Percentiles rank a stretch among this genome's conserved stretches.
These are phyloP conservation scores for Lepus americanus DNA, from an alignment of 2,113 vertebrate species.

Conservation along the genomic window DNA sequence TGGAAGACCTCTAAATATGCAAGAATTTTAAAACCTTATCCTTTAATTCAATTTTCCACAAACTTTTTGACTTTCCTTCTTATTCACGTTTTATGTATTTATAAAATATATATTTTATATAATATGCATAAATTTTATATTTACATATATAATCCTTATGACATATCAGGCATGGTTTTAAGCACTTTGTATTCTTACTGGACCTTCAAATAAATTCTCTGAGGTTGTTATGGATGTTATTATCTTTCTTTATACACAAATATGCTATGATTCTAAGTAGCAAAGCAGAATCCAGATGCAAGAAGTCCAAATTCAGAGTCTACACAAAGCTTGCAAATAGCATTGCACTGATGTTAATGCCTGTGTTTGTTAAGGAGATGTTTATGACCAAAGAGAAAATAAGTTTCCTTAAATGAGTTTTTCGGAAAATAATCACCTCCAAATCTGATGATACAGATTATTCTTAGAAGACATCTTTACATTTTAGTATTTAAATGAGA, in stretches of 20 bases:
- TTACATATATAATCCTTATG: not conserved
- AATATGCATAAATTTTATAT: not conserved
- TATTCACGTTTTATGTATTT: not conserved
- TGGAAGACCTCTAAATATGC: no score
- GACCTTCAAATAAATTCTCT: not conserved
- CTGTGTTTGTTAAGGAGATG: not conserved
- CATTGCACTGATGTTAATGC: not conserved
- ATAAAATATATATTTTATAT: not conserved
- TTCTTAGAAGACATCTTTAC: not conserved
- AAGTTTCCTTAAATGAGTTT: not conserved
- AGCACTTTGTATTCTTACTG: not conserved
- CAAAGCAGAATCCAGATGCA: not conserved
- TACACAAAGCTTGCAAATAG: not conserved
- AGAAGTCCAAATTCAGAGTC: not conserved
- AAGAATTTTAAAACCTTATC: no score
- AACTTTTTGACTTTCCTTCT: no score
- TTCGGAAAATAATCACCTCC: conserved; percentile 13
- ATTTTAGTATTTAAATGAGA: conserved; percentile 2
- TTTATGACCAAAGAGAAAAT: not conserved
- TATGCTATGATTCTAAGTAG: not conserved
- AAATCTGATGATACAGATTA: not conserved
- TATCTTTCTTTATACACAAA: not conserved
- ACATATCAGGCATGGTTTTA: not conserved
- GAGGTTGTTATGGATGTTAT: not conserved
- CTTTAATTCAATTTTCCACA: no score